Evolutionary conservation across 2,797 vertebrate species (phyloP).

Genomic region (Neostethus bicornis): DNA sequence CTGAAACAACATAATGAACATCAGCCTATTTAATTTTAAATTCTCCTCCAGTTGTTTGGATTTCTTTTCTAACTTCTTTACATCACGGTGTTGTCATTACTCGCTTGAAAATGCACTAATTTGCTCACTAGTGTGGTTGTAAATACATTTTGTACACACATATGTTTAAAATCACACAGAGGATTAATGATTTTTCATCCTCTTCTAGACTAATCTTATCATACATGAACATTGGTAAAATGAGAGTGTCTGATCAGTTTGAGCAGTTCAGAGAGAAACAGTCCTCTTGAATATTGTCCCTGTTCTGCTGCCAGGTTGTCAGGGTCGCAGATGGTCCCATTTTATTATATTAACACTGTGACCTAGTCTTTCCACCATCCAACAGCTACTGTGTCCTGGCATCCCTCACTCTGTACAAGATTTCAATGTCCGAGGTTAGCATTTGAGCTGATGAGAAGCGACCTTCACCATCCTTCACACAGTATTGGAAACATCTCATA

Average conservation of each 20-base stretch:
- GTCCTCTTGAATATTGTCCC: slow-evolving; percentile 18
- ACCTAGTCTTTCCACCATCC: slow-evolving; percentile 1
- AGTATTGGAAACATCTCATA: background rate
- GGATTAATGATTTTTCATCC: too few relatives aligned
- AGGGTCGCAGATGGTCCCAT: slow-evolving; percentile 21
- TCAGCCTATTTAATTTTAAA: too few relatives aligned
- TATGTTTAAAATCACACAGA: too few relatives aligned
- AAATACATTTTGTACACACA: too few relatives aligned
- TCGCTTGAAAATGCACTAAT: too few relatives aligned
- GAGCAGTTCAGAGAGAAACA: slow-evolving; percentile 20
- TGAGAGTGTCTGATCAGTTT: background rate
- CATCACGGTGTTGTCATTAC: too few relatives aligned
- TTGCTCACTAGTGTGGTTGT: too few relatives aligned
- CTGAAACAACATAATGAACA: too few relatives aligned
- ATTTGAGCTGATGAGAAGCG: background rate
- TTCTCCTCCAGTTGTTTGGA: too few relatives aligned
- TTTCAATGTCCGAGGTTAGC: background rate
- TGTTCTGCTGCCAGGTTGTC: slow-evolving; percentile 20
- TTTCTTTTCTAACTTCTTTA: too few relatives aligned
- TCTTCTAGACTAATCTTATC: too few relatives aligned
- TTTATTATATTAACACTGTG: slow-evolving; percentile 22
- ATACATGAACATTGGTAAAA: too few relatives aligned
- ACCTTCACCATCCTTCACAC: background rate
- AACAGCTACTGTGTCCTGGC: slow-evolving; percentile 3
- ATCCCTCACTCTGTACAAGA: background rate